Percentiles rank a stretch among this genome's conserved stretches.
Evolutionary conservation across 2,113 vertebrate species (phyloP).

Genomic region (Otis tarda): DNA sequence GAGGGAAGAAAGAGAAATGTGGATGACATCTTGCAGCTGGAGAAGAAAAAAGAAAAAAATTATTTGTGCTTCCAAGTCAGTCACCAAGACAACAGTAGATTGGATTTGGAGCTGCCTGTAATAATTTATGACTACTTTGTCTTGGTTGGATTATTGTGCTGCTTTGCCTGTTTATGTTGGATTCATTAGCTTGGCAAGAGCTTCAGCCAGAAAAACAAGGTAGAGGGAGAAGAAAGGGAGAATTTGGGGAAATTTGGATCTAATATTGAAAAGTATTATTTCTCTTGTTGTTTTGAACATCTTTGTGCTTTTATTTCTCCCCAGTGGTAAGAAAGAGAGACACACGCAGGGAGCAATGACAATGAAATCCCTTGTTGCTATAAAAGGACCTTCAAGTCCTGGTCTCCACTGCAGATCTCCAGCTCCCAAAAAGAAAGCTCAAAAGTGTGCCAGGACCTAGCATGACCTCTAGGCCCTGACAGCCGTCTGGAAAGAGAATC

Average conservation of each 20-base stretch:
- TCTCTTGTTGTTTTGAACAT: neutral
- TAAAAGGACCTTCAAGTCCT: neutral
- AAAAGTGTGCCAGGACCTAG: neutral
- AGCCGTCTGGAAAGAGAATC: neutral
- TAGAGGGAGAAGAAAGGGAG: neutral
- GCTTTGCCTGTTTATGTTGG: neutral
- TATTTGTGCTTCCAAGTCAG: neutral
- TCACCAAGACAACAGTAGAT: slow-evolving; percentile 56
- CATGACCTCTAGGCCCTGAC: neutral
- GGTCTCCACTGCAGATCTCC: neutral
- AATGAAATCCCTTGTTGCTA: neutral
- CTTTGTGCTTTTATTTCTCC: neutral
- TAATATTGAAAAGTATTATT: neutral
- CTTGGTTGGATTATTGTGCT: slow-evolving; percentile 22
- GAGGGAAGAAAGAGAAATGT: neutral
- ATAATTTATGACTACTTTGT: slow-evolving; percentile 57
- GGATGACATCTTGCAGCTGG: neutral
- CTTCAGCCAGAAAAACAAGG: neutral
- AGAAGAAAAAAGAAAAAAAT: slow-evolving; percentile 19
- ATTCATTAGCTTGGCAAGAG: slow-evolving; percentile 1
- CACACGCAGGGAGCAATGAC: neutral
- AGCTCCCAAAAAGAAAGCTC: neutral
- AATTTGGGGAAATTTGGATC: neutral
- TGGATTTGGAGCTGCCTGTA: slow-evolving; percentile 33
- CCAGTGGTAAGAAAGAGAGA: neutral